A percentile compares a stretch with the other conserved stretches of the same genome.
Evolutionary conservation across 1,140 invertebrate species (phyloP).

Genomic region (Bombus vancouverensis): DNA sequence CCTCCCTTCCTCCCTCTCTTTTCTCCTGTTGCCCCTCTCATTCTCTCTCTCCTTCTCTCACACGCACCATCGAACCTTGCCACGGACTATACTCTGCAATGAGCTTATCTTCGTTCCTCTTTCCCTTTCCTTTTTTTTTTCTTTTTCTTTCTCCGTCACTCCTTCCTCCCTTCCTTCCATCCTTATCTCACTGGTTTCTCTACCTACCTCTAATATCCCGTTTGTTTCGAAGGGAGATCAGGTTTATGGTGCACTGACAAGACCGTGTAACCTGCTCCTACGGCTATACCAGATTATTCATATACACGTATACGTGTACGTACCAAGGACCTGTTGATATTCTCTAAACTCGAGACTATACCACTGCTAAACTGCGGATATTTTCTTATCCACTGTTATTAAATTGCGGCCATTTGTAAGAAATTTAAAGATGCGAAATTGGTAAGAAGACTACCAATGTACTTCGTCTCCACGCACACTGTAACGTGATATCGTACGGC

Average conservation of each 20-base stretch:
- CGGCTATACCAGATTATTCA: neutral
- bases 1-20: neutral
- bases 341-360: neutral
- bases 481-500: too few relatives aligned
- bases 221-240: conserved; percentile 33
- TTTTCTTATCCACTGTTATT: too few relatives aligned
- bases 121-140: neutral
- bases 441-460: too few relatives aligned
- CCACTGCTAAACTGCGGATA: neutral
- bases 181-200: neutral
- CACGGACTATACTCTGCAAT: neutral
- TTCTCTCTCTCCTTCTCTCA: neutral
- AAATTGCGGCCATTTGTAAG: too few relatives aligned
- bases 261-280: conserved; percentile 36
- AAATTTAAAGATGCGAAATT: too few relatives aligned
- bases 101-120: neutral
- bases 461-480: too few relatives aligned
- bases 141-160: neutral
- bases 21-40: neutral
- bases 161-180: neutral
- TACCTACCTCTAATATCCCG: conserved; percentile 11
- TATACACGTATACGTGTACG: neutral
- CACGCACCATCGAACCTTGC: neutral
- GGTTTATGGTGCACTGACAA: conserved; percentile 27
- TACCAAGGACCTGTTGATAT: neutral